phyloP scores from a whole-genome alignment of 2,797 vertebrate genomes.

The Antrozous pallidus region DNA sequence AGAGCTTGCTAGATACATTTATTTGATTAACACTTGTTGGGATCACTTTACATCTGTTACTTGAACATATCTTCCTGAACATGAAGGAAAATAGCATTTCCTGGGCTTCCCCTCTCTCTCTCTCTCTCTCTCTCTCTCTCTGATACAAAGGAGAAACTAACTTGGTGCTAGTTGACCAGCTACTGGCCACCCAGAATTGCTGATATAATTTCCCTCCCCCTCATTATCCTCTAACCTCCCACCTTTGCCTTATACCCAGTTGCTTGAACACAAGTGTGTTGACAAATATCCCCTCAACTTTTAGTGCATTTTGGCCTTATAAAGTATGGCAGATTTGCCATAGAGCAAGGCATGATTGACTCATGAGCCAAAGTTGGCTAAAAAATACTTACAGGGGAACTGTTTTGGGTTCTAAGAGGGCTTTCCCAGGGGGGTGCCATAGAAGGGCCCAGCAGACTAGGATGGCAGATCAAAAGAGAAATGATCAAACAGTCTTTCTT shows the following conservation, averaged over 20 bases:
- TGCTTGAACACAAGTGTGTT: neutral
- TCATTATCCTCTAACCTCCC: neutral
- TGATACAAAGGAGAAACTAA: neutral
- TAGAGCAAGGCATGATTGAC: neutral
- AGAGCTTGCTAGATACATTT: neutral
- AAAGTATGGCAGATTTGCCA: neutral
- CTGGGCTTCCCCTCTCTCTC: neutral
- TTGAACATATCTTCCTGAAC: neutral
- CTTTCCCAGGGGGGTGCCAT: neutral
- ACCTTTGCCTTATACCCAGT: too few relatives aligned
- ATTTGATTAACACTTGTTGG: neutral
- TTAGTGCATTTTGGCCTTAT: neutral
- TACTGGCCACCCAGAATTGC: neutral
- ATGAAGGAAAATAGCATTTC: neutral
- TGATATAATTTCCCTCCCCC: neutral
- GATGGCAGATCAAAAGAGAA: conserved; percentile 62
- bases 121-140: neutral
- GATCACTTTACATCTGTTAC: neutral
- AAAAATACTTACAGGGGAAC: neutral
- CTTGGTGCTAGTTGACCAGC: neutral
- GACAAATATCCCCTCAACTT: neutral
- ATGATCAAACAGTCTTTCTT: conserved; percentile 65
- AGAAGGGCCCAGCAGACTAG: neutral
- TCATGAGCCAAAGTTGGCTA: neutral
- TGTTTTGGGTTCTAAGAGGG: neutral